A percentile compares a stretch with the other conserved stretches of the same genome.
Evolutionary conservation across 1,140 invertebrate genomes (phyloP).

Genomic region (Cheumatopsyche charites): DNA sequence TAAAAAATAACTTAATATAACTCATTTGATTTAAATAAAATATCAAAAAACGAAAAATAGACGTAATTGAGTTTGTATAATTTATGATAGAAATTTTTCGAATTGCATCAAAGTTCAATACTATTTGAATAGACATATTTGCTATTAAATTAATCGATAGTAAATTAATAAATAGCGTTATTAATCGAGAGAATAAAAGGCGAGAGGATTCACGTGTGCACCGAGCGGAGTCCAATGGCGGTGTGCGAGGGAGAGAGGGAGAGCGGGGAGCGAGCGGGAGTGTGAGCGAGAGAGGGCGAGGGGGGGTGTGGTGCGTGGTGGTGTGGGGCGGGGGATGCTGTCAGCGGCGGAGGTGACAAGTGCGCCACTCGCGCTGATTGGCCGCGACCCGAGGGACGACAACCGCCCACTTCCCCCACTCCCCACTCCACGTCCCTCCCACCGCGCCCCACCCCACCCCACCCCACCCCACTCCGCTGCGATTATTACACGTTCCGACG

Average conservation of each 20-base stretch:
- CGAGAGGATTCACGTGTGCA: too few species aligned
- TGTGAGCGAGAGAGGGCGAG: neutral
- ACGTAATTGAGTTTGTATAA: too few species aligned
- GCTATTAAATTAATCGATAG: too few species aligned
- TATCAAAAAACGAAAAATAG: too few species aligned
- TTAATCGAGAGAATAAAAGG: too few species aligned
- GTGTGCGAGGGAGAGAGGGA: slow-evolving; percentile 13
- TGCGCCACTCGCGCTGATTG: slow-evolving; percentile 49
- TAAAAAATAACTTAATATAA: too few species aligned
- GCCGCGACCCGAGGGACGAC: slow-evolving; percentile 33
- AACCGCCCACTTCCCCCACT: neutral
- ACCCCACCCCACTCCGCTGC: neutral
- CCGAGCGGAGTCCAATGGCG: slow-evolving; percentile 16
- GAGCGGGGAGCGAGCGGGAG: slow-evolving; percentile 8
- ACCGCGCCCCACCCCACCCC: neutral
- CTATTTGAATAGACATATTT: too few species aligned
- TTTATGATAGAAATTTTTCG: too few species aligned
- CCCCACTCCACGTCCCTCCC: neutral
- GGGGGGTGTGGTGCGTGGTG: neutral
- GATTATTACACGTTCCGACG: neutral
- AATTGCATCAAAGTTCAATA: too few species aligned
- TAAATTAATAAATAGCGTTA: too few species aligned
- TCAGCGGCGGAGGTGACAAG: slow-evolving; percentile 48
- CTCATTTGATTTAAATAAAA: too few species aligned
- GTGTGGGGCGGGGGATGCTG: slow-evolving; percentile 36